These are phyloP conservation scores for Enteromius mattozi DNA, from an alignment of 2,797 vertebrate genomes.

Conservation along the genomic window DNA sequence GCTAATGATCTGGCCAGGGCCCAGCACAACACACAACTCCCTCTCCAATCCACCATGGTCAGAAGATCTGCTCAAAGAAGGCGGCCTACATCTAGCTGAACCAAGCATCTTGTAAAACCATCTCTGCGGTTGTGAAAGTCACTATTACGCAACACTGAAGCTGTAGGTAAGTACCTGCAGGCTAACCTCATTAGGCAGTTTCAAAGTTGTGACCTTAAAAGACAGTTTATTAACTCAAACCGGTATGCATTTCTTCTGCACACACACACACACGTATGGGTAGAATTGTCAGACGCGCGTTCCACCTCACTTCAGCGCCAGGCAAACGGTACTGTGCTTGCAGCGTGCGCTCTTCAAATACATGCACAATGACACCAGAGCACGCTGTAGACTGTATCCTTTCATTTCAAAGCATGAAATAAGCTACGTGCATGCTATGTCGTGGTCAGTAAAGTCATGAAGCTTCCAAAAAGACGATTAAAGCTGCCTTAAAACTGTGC, in stretches of 20 bases:
- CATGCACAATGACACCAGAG: too few species aligned
- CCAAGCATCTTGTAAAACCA: not conserved
- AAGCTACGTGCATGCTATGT: too few species aligned
- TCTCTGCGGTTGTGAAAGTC: not conserved
- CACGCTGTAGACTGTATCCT: too few species aligned
- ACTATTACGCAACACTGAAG: slow-evolving; percentile 1
- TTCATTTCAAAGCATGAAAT: too few species aligned
- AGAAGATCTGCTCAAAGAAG: slow-evolving; percentile 11
- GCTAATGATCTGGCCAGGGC: slow-evolving; percentile 62
- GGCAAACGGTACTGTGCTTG: too few species aligned
- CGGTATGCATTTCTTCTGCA: not conserved
- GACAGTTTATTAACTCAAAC: not conserved
- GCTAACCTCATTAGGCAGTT: slow-evolving; percentile 6
- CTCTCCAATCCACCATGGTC: not conserved
- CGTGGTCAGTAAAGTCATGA: too few species aligned
- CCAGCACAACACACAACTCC: slow-evolving; percentile 22
- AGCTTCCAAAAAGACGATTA: too few species aligned
- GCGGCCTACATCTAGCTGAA: not conserved
- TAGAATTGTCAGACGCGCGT: too few species aligned
- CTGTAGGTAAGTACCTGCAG: slow-evolving; percentile 10
- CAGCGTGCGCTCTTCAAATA: too few species aligned
- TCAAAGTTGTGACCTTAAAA: not conserved
- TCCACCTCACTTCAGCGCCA: too few species aligned
- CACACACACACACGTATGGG: not conserved
- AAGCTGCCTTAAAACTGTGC: too few species aligned